Percentiles rank a stretch among this genome's conserved stretches.
These are phyloP conservation scores for Epizoanthus rinbou DNA, from an alignment of 92 coral and sea anemone genomes.

Conservation along the genomic window DNA sequence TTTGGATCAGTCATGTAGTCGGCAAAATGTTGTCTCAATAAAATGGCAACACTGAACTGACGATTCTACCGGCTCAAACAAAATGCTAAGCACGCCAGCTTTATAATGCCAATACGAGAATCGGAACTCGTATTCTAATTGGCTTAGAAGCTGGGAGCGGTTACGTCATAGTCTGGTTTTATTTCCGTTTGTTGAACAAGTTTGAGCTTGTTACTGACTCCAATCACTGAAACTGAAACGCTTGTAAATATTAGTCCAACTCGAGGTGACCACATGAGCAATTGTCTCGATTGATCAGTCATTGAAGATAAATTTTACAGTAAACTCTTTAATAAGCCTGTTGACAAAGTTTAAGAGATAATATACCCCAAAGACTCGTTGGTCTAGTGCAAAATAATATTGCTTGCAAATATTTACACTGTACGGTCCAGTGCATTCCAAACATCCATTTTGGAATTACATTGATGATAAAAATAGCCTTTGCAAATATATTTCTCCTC, in stretches of 20 bases:
- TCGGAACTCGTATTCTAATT: background rate
- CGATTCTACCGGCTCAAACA: background rate
- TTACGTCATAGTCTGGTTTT: conserved; percentile 19
- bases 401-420: conserved; percentile 15
- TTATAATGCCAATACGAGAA: background rate
- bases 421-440: conserved; percentile 28
- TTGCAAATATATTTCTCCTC: too few relatives aligned
- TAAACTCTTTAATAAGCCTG: conserved; percentile 14
- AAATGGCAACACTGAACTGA: background rate
- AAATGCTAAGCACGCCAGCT: background rate
- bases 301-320: background rate
- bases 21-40: background rate
- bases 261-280: conserved; percentile 7
- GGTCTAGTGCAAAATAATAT: conserved; percentile 8
- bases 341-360: conserved; percentile 20
- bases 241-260: background rate
- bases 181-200: conserved; percentile 29
- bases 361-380: background rate
- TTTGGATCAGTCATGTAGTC: conserved; percentile 1
- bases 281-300: background rate
- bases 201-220: conserved; percentile 19
- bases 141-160: conserved; percentile 1
- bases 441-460: background rate
- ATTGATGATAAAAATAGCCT: conserved; percentile 1
- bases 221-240: background rate